Evolutionary conservation across 2,113 vertebrate species (phyloP).

Genomic region (Phyllostomus hastatus): DNA sequence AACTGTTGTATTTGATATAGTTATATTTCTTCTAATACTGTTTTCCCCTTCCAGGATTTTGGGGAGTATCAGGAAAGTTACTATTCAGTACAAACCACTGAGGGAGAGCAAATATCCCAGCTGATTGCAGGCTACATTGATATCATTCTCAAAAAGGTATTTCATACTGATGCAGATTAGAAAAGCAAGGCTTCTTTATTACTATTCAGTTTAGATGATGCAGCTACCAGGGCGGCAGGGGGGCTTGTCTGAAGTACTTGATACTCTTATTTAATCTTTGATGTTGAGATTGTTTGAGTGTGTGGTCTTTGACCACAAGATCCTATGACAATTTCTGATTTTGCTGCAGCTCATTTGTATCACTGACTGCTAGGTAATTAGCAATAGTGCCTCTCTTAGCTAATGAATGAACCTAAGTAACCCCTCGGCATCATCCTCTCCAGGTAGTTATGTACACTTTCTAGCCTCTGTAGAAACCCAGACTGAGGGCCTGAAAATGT

Average conservation of each 20-base stretch:
- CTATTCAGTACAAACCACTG: slow-evolving; percentile 98
- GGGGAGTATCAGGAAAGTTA: slow-evolving; percentile 99
- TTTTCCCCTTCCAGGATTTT: slow-evolving; percentile 87
- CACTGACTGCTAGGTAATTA: neutral
- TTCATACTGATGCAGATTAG: neutral
- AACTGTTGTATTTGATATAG: neutral
- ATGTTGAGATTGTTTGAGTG: neutral
- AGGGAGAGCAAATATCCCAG: slow-evolving; percentile 99
- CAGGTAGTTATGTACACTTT: neutral
- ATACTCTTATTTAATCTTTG: neutral
- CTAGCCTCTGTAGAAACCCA: neutral
- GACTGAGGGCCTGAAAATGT: neutral
- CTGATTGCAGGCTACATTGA: slow-evolving; percentile 99
- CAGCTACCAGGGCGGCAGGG: neutral
- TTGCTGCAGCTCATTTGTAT: neutral
- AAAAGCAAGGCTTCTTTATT: neutral
- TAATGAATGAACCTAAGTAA: neutral
- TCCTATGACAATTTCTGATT: neutral
- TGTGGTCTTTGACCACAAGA: neutral
- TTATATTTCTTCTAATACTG: neutral
- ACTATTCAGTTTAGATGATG: neutral
- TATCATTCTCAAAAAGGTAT: slow-evolving; percentile 98
- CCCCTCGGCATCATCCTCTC: neutral
- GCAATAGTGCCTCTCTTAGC: neutral
- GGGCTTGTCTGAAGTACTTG: neutral